Percentiles rank a stretch among this genome's conserved stretches.
Conservation (phyloP, 2,113 vertebrate species). For the Nicator chloris region DNA sequence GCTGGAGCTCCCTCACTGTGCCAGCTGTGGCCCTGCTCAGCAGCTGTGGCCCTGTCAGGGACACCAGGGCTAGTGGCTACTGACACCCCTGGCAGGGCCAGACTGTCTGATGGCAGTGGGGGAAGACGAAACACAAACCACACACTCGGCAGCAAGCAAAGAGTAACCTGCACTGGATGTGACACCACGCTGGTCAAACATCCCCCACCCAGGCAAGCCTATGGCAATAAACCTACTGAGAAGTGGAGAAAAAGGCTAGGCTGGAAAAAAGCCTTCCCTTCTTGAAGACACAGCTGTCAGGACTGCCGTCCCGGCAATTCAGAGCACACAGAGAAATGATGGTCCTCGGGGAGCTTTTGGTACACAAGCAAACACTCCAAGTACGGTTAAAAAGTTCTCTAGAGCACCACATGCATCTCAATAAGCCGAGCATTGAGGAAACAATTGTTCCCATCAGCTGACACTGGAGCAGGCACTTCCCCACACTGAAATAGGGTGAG, state of each 20-base stretch:
- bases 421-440: not conserved
- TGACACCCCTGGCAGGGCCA: not conserved
- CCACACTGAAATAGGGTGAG: not conserved
- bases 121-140: not conserved
- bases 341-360: not conserved
- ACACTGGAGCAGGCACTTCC: not conserved
- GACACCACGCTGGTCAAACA: not conserved
- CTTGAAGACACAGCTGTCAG: not conserved
- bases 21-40: not conserved
- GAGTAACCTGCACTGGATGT: not conserved
- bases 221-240: not conserved
- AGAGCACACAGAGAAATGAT: not conserved
- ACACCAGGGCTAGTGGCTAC: not conserved
- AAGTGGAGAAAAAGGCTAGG: not conserved
- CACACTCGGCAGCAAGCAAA: not conserved
- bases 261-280: not conserved
- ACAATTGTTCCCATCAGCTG: not conserved
- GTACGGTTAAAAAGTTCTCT: not conserved
- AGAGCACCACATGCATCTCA: not conserved
- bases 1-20: not conserved
- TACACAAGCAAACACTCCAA: not conserved
- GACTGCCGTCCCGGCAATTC: not conserved
- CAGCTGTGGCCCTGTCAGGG: constrained; percentile 41
- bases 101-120: not conserved
- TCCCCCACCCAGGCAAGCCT: not conserved